Conservation (phyloP, 2,888 invertebrate genomes). For the Lapara coniferarum region DNA sequence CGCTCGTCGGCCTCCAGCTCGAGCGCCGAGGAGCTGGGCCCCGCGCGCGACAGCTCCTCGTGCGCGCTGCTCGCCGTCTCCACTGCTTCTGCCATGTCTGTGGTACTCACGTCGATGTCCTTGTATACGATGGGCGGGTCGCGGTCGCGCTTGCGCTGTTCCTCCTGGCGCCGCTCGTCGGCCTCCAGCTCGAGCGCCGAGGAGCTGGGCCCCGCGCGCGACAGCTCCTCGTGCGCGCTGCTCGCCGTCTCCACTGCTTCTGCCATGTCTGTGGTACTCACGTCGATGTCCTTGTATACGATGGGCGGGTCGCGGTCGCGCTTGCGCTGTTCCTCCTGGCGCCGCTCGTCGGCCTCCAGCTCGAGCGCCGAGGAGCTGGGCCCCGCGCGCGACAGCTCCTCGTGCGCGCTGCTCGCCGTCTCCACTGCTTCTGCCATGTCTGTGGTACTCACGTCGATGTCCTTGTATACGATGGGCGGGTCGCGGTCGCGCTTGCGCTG, state of each 20-base stretch:
- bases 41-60: too few relatives aligned
- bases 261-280: constrained; percentile 80
- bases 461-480: constrained; percentile 91
- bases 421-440: constrained; percentile 77
- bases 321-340: constrained; percentile 87
- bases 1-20: constrained; percentile 84
- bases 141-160: constrained; percentile 87
- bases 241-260: constrained; percentile 63
- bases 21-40: constrained; percentile 61
- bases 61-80: too few relatives aligned
- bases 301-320: constrained; percentile 91
- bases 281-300: constrained; percentile 89
- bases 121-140: constrained; percentile 92
- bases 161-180: constrained; percentile 86
- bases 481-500: constrained; percentile 88
- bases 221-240: too few relatives aligned
- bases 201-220: too few relatives aligned
- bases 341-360: too few relatives aligned
- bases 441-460: constrained; percentile 86
- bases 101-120: constrained; percentile 87
- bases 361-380: constrained; percentile 58
- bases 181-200: constrained; percentile 67
- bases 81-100: constrained; percentile 78
- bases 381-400: too few relatives aligned
- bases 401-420: too few relatives aligned